These are phyloP conservation scores for Rhea americana DNA, from an alignment of 2,113 vertebrate species.

Conservation along the genomic window DNA sequence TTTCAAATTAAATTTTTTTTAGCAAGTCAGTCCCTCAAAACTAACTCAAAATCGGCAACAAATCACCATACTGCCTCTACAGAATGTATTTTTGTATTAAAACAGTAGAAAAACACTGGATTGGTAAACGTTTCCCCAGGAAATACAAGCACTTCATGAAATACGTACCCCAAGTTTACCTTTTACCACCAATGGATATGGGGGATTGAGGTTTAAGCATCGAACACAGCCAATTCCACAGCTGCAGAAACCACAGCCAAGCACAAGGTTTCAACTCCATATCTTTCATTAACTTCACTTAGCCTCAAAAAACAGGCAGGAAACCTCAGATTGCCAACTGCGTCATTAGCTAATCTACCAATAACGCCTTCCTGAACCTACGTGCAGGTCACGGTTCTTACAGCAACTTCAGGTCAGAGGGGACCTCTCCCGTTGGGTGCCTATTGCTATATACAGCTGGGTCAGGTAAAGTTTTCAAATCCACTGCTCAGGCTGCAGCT, in stretches of 20 bases:
- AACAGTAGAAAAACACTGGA: neutral
- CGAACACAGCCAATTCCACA: neutral
- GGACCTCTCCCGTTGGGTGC: neutral
- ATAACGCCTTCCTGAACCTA: neutral
- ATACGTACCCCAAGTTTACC: neutral
- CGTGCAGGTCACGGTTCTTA: neutral
- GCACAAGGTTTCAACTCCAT: neutral
- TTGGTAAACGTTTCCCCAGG: neutral
- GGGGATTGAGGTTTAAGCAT: neutral
- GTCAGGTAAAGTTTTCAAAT: neutral
- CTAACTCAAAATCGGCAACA: neutral
- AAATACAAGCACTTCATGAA: neutral
- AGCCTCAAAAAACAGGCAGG: neutral
- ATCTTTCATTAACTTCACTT: slow-evolving; percentile 1
- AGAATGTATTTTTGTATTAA: neutral
- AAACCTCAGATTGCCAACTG: neutral
- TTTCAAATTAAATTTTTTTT: neutral
- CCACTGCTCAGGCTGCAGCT: neutral
- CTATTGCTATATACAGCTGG: neutral
- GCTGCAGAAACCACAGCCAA: neutral
- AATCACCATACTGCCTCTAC: neutral
- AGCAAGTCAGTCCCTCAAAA: neutral
- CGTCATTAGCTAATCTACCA: neutral
- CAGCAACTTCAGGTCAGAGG: neutral
- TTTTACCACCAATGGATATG: neutral